Conservation (phyloP, 2,888 invertebrate species). For the Trypoxylon attenuatum region DNA sequence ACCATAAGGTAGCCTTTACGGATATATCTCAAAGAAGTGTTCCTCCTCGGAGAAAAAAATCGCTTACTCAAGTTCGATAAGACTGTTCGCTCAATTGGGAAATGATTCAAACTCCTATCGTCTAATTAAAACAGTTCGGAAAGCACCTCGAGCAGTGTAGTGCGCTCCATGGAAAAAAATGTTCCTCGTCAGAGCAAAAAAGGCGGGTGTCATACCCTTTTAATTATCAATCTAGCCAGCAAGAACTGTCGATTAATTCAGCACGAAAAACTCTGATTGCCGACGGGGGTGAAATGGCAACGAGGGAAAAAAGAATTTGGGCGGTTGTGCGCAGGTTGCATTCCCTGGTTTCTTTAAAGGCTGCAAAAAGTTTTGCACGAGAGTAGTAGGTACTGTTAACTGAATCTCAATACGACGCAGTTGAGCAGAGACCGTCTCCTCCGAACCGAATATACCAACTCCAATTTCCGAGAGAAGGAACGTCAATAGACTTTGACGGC, state of each 20-base stretch:
- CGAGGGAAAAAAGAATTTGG: not conserved
- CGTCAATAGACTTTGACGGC: slow-evolving; percentile 20
- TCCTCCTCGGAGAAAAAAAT: too few relatives aligned
- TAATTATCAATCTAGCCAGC: not conserved
- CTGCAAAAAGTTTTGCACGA: not conserved
- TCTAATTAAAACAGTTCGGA: not conserved
- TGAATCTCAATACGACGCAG: not conserved
- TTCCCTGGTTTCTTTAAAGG: too few relatives aligned
- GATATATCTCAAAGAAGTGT: too few relatives aligned
- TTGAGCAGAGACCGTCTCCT: not conserved
- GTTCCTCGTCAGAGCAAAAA: not conserved
- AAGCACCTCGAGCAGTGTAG: not conserved
- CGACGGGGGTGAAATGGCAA: slow-evolving; percentile 8
- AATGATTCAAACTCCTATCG: not conserved
- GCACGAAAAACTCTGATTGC: not conserved
- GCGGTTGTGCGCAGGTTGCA: too few relatives aligned
- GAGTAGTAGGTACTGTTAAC: not conserved
- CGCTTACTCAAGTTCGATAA: too few relatives aligned
- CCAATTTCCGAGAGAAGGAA: slow-evolving; percentile 1
- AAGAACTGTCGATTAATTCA: not conserved
- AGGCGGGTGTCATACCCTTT: not conserved
- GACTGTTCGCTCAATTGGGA: not conserved
- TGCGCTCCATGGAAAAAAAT: too few relatives aligned
- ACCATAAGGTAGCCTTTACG: too few relatives aligned
- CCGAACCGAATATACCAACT: not conserved